Conservation (phyloP, 2,113 vertebrate genomes). For the Carlito syrichta region DNA sequence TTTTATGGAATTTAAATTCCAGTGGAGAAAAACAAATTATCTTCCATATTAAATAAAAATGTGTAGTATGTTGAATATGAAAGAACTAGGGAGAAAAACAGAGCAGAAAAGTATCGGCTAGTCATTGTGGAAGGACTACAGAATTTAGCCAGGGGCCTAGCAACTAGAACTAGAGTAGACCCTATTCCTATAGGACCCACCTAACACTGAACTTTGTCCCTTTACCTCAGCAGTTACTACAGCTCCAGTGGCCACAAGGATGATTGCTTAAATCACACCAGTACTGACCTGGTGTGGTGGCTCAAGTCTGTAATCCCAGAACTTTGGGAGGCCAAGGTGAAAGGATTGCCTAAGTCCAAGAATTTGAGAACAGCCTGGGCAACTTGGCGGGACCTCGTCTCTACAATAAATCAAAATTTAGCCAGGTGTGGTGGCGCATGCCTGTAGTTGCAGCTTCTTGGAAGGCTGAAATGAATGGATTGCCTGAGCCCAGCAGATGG, state of each 20-base stretch:
- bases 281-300: no score
- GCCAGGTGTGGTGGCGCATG: no score
- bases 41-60: neutral
- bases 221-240: no score
- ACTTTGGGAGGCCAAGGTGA: no score
- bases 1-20: neutral
- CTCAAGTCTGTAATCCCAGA: no score
- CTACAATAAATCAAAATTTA: no score
- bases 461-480: no score
- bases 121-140: neutral
- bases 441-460: no score
- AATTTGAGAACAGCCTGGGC: no score
- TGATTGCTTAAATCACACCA: neutral
- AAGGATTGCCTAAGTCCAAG: no score
- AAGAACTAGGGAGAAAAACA: neutral
- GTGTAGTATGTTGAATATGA: neutral
- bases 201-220: neutral
- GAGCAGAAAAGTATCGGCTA: neutral
- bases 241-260: neutral
- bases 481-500: no score
- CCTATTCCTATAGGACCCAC: neutral
- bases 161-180: fast-evolving
- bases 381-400: no score
- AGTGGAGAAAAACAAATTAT: neutral
- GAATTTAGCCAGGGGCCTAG: neutral